Evolutionary conservation across 1,140 invertebrate genomes (phyloP).

Genomic region (Sarcophaga bullata): DNA sequence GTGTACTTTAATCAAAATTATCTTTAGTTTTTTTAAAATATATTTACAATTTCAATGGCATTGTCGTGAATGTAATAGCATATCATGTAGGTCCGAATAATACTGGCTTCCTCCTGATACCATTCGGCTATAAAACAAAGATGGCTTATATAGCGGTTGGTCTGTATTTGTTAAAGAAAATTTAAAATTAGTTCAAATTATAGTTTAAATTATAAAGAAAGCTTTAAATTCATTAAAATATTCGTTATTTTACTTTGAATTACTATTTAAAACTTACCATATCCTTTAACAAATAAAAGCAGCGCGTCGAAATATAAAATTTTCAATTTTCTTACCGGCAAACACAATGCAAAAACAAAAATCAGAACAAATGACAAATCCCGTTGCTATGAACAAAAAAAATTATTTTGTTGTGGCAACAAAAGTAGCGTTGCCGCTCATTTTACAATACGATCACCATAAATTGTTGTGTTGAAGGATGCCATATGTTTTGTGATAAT

Average conservation of each 20-base stretch:
- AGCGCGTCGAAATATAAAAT: background rate
- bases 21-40: constrained; percentile 3
- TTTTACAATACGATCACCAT: too few species aligned
- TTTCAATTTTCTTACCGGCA: background rate
- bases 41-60: constrained; percentile 78
- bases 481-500: too few species aligned
- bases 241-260: background rate
- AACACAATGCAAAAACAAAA: background rate
- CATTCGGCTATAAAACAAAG: constrained; percentile 80
- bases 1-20: background rate
- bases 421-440: background rate
- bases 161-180: background rate
- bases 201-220: too few species aligned
- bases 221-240: too few species aligned
- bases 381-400: background rate
- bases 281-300: background rate
- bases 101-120: constrained; percentile 80
- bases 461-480: too few species aligned
- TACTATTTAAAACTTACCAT: constrained; percentile 19
- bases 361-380: background rate
- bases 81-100: constrained; percentile 78
- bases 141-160: constrained; percentile 40
- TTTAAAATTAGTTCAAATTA: background rate
- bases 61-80: constrained; percentile 80
- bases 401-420: constrained; percentile 2